phyloP scores from a whole-genome alignment of 2,113 vertebrate species.

The Meriones unguiculatus region DNA sequence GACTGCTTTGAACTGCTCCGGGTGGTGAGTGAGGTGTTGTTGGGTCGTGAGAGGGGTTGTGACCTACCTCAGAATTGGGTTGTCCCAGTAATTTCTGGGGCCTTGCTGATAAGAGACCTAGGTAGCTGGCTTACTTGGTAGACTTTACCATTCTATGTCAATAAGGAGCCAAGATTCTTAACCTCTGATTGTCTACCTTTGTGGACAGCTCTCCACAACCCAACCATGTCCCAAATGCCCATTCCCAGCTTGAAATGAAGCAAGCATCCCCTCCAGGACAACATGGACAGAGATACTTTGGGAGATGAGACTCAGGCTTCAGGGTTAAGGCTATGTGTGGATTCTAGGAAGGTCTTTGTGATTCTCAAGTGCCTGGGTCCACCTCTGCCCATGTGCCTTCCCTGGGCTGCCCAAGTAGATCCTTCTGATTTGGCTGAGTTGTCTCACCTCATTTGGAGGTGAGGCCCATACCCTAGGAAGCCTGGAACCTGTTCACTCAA shows the following conservation, averaged over 20 bases:
- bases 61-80: background rate
- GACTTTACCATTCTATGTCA: background rate
- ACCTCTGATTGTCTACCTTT: background rate
- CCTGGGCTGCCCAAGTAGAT: background rate
- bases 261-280: background rate
- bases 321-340: background rate
- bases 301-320: background rate
- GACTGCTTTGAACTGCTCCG: background rate
- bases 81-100: background rate
- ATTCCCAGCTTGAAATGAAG: background rate
- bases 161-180: background rate
- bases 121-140: background rate
- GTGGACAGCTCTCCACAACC: too few species aligned
- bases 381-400: too few species aligned
- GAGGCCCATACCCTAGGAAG: background rate
- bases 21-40: background rate
- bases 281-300: background rate
- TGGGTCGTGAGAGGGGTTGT: background rate
- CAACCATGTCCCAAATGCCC: background rate
- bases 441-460: background rate
- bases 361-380: background rate
- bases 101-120: background rate
- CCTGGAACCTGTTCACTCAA: background rate
- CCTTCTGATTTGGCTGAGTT: background rate
- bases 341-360: background rate